phyloP scores from a whole-genome alignment of 2,797 vertebrate species.

The Chaenodraco wilsoni region DNA sequence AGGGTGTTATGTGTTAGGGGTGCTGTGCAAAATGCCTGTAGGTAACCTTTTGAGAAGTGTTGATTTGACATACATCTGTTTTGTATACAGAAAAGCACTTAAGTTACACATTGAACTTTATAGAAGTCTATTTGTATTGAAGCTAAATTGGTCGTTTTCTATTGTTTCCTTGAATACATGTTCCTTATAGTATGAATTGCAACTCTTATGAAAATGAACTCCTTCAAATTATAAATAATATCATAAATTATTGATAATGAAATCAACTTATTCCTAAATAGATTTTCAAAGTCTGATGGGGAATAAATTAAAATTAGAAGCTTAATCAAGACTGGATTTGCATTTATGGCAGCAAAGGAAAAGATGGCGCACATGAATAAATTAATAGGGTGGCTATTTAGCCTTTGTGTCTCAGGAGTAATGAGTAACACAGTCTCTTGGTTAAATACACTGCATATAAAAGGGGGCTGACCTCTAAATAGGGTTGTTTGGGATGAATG shows the following conservation, averaged over 20 bases:
- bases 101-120: not conserved
- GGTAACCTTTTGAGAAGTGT: not conserved
- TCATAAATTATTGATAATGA: constrained; percentile 85
- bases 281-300: constrained; percentile 88
- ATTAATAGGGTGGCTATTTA: constrained; percentile 86
- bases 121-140: not conserved
- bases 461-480: constrained; percentile 61
- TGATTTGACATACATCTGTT: not conserved
- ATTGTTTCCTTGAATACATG: not conserved
- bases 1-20: constrained; percentile 52
- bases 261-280: constrained; percentile 90
- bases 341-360: constrained; percentile 85
- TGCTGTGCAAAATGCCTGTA: constrained; percentile 34
- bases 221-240: constrained; percentile 13
- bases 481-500: constrained; percentile 69
- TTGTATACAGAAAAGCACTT: not conserved
- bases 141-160: not conserved
- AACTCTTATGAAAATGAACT: constrained; percentile 13
- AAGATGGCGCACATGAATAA: constrained; percentile 85
- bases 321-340: constrained; percentile 89
- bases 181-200: not conserved
- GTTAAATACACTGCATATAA: constrained; percentile 53
- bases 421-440: constrained; percentile 60
- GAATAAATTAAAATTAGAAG: constrained; percentile 89
- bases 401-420: constrained; percentile 68